Evolutionary conservation across 1,140 invertebrate genomes (phyloP).

Genomic region (Nixonia krombeini): DNA sequence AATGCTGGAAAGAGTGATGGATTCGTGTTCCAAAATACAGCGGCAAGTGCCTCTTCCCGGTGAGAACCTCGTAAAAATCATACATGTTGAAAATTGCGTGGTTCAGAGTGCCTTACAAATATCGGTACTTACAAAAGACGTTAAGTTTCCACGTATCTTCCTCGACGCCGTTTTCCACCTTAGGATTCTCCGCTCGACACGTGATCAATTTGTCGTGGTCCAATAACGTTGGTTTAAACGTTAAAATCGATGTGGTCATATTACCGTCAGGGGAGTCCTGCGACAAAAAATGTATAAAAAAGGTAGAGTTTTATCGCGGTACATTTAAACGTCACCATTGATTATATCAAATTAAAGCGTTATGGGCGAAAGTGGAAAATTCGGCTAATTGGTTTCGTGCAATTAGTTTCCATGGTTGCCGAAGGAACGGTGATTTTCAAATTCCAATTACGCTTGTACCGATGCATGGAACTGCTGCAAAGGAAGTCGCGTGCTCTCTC

Average conservation of each 20-base stretch:
- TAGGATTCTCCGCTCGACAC: conserved; percentile 85
- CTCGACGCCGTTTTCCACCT: conserved; percentile 79
- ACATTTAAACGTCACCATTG: conserved; percentile 7
- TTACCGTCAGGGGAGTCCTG: conserved; percentile 86
- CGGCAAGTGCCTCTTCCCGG: too few species aligned
- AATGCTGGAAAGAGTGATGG: too few species aligned
- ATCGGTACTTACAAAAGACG: conserved; percentile 83
- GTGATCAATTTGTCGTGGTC: conserved; percentile 85
- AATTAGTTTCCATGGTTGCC: too few species aligned
- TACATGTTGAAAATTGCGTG: too few species aligned
- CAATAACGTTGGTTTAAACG: conserved; percentile 80
- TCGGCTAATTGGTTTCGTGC: not conserved
- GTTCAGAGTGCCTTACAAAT: too few species aligned
- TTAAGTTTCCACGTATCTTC: conserved; percentile 86
- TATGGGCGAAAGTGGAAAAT: too few species aligned
- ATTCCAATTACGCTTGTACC: too few species aligned
- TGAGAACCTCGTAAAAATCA: too few species aligned
- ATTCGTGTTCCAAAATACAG: too few species aligned
- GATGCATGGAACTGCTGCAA: too few species aligned
- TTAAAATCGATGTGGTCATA: conserved; percentile 82
- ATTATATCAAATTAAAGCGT: not conserved
- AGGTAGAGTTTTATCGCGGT: not conserved
- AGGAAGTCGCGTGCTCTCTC: too few species aligned
- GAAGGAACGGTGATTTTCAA: too few species aligned
- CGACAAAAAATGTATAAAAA: conserved; percentile 20